phyloP scores from a whole-genome alignment of 2,888 invertebrate species.

The Eupeodes latifasciatus region DNA sequence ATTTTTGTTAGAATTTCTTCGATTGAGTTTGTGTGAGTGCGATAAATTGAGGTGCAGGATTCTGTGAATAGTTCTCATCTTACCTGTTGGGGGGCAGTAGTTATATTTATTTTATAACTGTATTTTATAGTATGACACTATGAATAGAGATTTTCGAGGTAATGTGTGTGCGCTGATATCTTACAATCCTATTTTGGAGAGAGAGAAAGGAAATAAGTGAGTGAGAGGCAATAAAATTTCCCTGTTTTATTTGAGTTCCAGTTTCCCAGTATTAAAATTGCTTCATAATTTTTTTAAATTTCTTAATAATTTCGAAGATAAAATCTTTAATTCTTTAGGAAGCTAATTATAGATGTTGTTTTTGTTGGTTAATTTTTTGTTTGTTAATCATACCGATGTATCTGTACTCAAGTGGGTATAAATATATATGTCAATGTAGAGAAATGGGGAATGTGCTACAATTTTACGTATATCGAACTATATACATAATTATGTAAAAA shows the following conservation, averaged over 20 bases:
- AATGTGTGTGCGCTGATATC: conserved; percentile 23
- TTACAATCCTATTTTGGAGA: conserved; percentile 41
- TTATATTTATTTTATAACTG: conserved; percentile 16
- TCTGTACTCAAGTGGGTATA: conserved; percentile 28
- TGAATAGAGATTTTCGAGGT: background rate
- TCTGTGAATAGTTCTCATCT: conserved; percentile 73
- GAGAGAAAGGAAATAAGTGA: background rate
- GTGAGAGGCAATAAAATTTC: conserved; percentile 49
- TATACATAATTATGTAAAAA: background rate
- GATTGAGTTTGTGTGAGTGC: conserved; percentile 29
- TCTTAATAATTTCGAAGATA: conserved; percentile 2
- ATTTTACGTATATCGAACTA: background rate
- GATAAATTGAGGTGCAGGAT: conserved; percentile 41
- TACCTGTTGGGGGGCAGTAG: conserved; percentile 60
- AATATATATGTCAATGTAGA: conserved; percentile 5
- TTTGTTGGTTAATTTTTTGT: conserved; percentile 39
- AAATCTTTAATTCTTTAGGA: conserved; percentile 36
- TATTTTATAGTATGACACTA: conserved; percentile 24
- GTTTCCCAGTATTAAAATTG: conserved; percentile 62
- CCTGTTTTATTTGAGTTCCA: conserved; percentile 65
- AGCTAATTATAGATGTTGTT: conserved; percentile 62
- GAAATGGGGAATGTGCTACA: conserved; percentile 15
- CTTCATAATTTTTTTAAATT: conserved; percentile 23
- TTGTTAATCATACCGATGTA: conserved; percentile 45
- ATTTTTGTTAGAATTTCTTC: conserved; percentile 34